A percentile compares a stretch with the other conserved stretches of the same genome.
Evolutionary conservation across 2,888 invertebrate genomes (phyloP).

Genomic region (Subacronicta megacephala): DNA sequence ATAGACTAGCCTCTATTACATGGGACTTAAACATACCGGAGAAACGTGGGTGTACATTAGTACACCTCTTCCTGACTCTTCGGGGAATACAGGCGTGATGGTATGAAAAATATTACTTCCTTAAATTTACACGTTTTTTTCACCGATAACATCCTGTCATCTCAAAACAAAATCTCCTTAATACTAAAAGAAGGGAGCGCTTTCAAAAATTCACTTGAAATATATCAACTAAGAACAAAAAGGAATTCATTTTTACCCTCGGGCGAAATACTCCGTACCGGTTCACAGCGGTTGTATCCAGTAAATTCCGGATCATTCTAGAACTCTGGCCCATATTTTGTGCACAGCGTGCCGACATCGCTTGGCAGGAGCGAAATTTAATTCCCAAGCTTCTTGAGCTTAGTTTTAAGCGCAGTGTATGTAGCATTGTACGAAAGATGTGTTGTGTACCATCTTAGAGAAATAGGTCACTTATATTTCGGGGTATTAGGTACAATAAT

Average conservation of each 20-base stretch:
- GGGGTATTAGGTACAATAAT: constrained; percentile 13
- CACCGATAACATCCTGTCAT: constrained; percentile 1
- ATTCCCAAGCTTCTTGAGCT: constrained; percentile 71
- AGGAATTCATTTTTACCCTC: constrained; percentile 19
- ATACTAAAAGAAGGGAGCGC: not conserved
- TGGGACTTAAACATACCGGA: no score
- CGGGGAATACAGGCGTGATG: no score
- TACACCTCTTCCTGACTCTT: no score
- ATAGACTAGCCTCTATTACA: no score
- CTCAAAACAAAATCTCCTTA: not conserved
- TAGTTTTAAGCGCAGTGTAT: constrained; percentile 49
- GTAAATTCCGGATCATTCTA: constrained; percentile 62
- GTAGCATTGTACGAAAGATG: constrained; percentile 30
- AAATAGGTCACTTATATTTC: constrained; percentile 34
- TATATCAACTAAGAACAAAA: constrained; percentile 29
- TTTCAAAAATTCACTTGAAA: constrained; percentile 28
- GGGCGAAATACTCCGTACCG: constrained; percentile 39
- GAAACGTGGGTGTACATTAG: no score
- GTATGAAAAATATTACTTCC: no score
- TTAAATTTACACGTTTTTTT: not conserved
- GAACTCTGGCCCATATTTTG: constrained; percentile 68
- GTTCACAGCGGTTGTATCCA: constrained; percentile 60
- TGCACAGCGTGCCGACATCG: constrained; percentile 67
- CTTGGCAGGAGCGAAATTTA: constrained; percentile 70
- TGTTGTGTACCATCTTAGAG: constrained; percentile 14